Percentiles rank a stretch among this genome's conserved stretches.
Evolutionary conservation across 2,888 invertebrate genomes (phyloP).

Genomic region (Harpalus rubripes): DNA sequence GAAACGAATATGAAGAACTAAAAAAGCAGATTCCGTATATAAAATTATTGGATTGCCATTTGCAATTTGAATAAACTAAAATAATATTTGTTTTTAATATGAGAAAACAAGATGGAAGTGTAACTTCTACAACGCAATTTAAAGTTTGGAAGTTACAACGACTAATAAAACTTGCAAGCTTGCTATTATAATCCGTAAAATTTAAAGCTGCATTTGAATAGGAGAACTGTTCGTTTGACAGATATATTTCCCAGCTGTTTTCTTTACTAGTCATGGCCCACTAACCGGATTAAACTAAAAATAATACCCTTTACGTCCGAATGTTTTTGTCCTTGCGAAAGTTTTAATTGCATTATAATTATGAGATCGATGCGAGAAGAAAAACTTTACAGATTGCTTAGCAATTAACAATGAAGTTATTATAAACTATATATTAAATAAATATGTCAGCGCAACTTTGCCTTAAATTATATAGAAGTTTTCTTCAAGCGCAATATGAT

Average conservation of each 20-base stretch:
- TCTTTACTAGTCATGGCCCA: neutral
- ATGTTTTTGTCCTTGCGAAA: slow-evolving; percentile 1
- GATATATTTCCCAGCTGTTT: neutral
- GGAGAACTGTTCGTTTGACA: neutral
- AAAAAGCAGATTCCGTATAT: too few species aligned
- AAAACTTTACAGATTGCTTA: neutral
- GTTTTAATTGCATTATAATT: slow-evolving; percentile 1
- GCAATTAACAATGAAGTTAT: neutral
- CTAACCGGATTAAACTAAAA: slow-evolving; percentile 2
- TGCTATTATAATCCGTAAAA: slow-evolving; percentile 48
- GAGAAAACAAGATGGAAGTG: neutral
- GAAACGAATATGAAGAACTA: too few species aligned
- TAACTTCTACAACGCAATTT: slow-evolving; percentile 28
- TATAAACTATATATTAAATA: neutral
- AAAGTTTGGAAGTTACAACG: slow-evolving; percentile 34
- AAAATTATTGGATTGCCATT: neutral
- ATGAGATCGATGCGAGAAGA: neutral
- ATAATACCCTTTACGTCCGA: neutral
- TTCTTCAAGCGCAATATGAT: neutral
- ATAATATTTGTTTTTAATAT: neutral
- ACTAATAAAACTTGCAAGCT: slow-evolving; percentile 50
- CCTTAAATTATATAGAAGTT: neutral
- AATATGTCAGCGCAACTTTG: neutral
- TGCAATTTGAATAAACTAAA: neutral
- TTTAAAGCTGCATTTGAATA: slow-evolving; percentile 51